Evolutionary conservation across 1,140 invertebrate species (phyloP).

Genomic region (Papilio glaucus): DNA sequence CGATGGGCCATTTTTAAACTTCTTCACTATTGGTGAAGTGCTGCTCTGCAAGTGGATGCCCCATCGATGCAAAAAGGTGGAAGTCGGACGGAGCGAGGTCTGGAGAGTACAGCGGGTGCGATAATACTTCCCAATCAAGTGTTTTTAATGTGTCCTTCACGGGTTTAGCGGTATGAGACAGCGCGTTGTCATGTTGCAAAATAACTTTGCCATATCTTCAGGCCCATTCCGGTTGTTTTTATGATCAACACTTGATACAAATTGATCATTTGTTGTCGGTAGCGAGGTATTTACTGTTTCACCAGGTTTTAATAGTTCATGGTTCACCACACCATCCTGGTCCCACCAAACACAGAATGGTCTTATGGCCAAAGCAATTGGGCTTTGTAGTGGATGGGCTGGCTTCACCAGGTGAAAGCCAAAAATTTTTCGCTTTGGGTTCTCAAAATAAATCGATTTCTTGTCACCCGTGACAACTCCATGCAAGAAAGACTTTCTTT

Average conservation of each 20-base stretch:
- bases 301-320: neutral
- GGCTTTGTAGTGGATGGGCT: neutral
- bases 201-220: neutral
- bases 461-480: neutral
- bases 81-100: neutral
- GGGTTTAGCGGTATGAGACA: neutral
- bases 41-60: no score
- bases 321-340: neutral
- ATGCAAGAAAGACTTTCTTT: no score
- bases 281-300: constrained; percentile 1
- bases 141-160: neutral
- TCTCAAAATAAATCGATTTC: neutral
- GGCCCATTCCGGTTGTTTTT: neutral
- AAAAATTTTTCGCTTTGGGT: neutral
- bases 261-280: neutral
- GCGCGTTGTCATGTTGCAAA: neutral
- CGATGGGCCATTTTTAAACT: no score
- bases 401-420: neutral
- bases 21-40: no score
- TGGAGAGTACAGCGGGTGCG: neutral
- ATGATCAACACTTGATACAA: neutral
- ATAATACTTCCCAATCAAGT: neutral
- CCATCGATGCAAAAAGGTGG: neutral
- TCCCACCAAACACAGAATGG: constrained; percentile 16
- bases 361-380: neutral